Conservation (phyloP, 2,888 invertebrate species). For the Papilio demoleus region DNA sequence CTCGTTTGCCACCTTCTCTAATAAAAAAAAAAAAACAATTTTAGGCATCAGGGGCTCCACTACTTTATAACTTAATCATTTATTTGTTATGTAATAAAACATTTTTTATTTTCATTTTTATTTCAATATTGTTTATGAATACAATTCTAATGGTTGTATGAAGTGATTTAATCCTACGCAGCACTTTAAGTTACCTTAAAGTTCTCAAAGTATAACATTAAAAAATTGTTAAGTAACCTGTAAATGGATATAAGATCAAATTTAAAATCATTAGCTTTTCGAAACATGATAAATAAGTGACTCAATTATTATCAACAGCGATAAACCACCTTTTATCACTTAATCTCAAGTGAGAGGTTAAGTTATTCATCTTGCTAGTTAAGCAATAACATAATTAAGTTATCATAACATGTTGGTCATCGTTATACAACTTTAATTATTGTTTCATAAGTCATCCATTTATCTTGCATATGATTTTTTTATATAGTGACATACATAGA, state of each 20-base stretch:
- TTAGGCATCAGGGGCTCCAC: too few species aligned
- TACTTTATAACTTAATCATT: too few species aligned
- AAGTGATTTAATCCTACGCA: too few species aligned
- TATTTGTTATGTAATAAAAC: too few species aligned
- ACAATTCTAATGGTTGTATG: too few species aligned
- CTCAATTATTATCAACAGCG: constrained; percentile 1
- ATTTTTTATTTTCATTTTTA: too few species aligned
- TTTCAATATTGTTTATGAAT: too few species aligned
- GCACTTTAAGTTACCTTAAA: too few species aligned
- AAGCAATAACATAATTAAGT: constrained; percentile 19
- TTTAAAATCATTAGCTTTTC: not conserved
- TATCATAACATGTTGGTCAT: not conserved
- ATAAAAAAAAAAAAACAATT: too few species aligned
- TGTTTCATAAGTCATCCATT: not conserved
- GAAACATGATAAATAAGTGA: not conserved
- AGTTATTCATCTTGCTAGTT: not conserved
- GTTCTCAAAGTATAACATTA: too few species aligned
- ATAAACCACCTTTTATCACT: constrained; percentile 8
- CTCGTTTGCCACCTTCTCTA: too few species aligned
- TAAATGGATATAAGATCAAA: not conserved
- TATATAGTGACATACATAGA: not conserved
- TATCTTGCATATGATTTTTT: not conserved
- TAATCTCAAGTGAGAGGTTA: constrained; percentile 6
- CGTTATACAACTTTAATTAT: not conserved
- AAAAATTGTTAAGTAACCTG: not conserved